Conservation (phyloP, 2,113 vertebrate genomes). For the Corynorhinus townsendii region DNA sequence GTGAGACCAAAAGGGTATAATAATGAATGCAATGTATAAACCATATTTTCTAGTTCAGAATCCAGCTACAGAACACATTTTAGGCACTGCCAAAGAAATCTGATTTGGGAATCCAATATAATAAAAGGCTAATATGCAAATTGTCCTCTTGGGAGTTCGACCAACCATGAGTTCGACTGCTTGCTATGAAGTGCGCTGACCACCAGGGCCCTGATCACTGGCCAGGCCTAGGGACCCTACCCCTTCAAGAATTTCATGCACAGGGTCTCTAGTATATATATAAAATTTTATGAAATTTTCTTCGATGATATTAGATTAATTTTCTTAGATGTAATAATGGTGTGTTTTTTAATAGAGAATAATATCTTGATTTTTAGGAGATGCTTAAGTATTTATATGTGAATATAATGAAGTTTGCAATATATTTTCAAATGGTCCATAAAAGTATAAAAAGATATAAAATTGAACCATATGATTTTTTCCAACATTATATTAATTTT, state of each 20-base stretch:
- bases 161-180: too few species aligned
- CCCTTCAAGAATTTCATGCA: too few species aligned
- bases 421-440: not conserved
- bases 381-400: not conserved
- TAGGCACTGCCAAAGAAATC: not conserved
- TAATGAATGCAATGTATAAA: not conserved
- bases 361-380: not conserved
- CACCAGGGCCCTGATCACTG: too few species aligned
- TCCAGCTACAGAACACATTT: not conserved
- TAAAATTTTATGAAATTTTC: not conserved
- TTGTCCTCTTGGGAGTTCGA: too few species aligned
- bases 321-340: not conserved
- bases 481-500: not conserved
- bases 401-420: not conserved
- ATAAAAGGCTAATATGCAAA: too few species aligned
- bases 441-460: not conserved
- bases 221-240: too few species aligned
- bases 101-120: not conserved
- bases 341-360: not conserved
- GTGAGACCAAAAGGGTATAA: not conserved
- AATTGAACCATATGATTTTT: not conserved
- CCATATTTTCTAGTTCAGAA: not conserved
- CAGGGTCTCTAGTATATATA: not conserved
- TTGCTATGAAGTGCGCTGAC: too few species aligned
- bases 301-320: not conserved